phyloP scores from a whole-genome alignment of 30 jellyfish, hydroid and myxozoan genomes.

The Cassiopea xamachana region DNA sequence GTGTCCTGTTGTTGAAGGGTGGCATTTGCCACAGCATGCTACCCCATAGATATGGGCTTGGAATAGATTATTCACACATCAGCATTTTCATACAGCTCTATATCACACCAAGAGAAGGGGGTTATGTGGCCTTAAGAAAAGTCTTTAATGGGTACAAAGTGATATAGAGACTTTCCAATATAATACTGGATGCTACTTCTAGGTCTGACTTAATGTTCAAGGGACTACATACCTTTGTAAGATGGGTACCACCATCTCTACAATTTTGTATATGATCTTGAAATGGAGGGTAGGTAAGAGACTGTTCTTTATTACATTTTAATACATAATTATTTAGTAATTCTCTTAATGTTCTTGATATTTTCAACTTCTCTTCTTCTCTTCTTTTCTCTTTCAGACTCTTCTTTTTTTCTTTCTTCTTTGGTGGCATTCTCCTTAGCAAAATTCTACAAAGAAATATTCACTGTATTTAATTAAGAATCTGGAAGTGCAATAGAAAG shows the following conservation, averaged over 20 bases:
- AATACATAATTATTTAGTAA: slow-evolving; percentile 44
- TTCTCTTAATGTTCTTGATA: slow-evolving; percentile 24
- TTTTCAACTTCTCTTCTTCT: slow-evolving; percentile 35
- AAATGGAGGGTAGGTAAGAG: slow-evolving; percentile 48
- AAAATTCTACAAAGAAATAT: neutral
- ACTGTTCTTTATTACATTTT: slow-evolving; percentile 34
- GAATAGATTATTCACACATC: too few species aligned
- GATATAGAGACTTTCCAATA: neutral
- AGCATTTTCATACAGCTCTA: too few species aligned
- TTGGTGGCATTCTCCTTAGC: slow-evolving; percentile 53
- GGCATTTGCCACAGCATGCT: too few species aligned
- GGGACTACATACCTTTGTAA: slow-evolving; percentile 44
- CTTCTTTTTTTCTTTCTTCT: slow-evolving; percentile 54
- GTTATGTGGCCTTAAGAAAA: too few species aligned
- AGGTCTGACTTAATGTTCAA: neutral
- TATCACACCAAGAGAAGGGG: too few species aligned
- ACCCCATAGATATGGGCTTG: too few species aligned
- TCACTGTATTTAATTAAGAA: too few species aligned
- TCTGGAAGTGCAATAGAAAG: too few species aligned
- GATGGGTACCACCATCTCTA: slow-evolving; percentile 39
- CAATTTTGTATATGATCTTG: slow-evolving; percentile 24
- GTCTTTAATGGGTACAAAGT: neutral
- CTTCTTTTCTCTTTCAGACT: slow-evolving; percentile 46
- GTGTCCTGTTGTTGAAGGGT: too few species aligned
- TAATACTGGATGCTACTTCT: neutral